Evolutionary conservation across 1,140 invertebrate genomes (phyloP).

Genomic region (Parapsyche elsis): DNA sequence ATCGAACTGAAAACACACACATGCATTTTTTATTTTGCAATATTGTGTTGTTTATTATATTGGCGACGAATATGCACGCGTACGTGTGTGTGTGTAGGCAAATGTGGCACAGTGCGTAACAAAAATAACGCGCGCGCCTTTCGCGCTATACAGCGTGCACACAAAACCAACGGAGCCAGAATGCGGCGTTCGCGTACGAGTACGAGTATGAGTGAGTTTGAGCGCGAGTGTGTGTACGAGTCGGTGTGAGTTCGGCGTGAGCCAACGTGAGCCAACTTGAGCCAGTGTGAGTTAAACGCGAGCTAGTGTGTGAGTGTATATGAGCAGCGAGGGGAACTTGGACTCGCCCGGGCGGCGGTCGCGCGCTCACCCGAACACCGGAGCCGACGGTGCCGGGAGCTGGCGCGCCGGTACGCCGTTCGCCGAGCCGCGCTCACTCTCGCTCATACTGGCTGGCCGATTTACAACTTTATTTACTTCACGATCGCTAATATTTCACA

Average conservation of each 20-base stretch:
- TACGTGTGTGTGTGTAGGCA: too few species aligned
- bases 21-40: background rate
- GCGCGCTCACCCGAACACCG: conserved; percentile 24
- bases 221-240: too few species aligned
- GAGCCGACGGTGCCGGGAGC: conserved; percentile 1
- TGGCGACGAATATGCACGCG: background rate
- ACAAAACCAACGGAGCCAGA: too few species aligned
- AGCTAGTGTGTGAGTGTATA: background rate
- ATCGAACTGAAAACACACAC: background rate
- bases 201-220: background rate
- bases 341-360: conserved; percentile 35
- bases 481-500: background rate
- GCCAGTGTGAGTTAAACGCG: background rate
- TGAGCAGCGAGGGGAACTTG: conserved; percentile 25
- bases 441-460: background rate
- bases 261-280: background rate
- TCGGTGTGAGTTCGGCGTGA: too few species aligned
- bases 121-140: conserved; percentile 1
- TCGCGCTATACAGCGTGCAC: background rate
- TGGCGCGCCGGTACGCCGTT: background rate
- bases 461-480: background rate
- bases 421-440: background rate
- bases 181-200: background rate
- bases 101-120: background rate
- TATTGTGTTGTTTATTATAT: background rate